A percentile compares a stretch with the other conserved stretches of the same genome.
Conservation (phyloP, 2,113 vertebrate genomes). For the Brachypodius melanocephalos region DNA sequence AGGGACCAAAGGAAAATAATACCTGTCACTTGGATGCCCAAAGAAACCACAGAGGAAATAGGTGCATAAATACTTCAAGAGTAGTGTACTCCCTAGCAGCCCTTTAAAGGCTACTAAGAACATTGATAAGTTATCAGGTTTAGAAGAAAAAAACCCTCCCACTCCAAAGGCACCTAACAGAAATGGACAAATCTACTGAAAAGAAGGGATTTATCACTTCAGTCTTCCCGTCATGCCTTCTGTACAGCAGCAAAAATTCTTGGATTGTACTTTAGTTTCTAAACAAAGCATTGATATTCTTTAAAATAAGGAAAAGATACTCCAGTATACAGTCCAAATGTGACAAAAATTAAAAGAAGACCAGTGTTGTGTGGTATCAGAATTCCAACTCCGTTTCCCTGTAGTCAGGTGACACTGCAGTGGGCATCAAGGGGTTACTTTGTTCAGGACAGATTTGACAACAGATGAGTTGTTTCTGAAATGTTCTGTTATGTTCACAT, state of each 20-base stretch:
- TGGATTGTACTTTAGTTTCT: not conserved
- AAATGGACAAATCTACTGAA: not conserved
- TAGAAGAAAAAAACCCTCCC: not conserved
- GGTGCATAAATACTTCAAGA: not conserved
- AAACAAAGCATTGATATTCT: not conserved
- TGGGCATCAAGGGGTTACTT: not conserved
- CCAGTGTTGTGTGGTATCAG: not conserved
- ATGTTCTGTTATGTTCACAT: not conserved
- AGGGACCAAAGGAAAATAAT: not conserved
- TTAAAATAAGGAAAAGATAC: not conserved
- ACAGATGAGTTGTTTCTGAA: not conserved
- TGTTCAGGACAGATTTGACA: not conserved
- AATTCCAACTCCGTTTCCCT: not conserved
- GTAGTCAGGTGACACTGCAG: rapidly evolving
- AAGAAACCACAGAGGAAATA: not conserved
- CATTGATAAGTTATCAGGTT: not conserved
- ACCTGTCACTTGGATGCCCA: not conserved
- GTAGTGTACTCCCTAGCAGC: not conserved
- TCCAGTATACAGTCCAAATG: not conserved
- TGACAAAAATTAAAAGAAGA: not conserved
- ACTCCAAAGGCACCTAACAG: not conserved
- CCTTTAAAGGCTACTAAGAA: not conserved
- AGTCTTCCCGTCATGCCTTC: not conserved
- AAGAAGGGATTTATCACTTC: not conserved
- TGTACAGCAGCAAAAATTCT: not conserved